Evolutionary conservation across 1,140 invertebrate species (phyloP).

Genomic region (Platyura marginata): DNA sequence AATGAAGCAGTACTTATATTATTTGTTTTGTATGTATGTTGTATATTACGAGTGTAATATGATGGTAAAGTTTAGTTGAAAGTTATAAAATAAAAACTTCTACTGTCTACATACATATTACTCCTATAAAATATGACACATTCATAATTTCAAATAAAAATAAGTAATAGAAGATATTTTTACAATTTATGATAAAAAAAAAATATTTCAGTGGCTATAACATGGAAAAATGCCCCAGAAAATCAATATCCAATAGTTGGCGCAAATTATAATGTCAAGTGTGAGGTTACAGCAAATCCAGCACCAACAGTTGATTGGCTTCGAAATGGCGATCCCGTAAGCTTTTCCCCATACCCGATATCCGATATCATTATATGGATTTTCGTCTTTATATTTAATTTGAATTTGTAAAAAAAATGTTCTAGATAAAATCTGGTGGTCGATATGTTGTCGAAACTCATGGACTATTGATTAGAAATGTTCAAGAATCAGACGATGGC

Average conservation of each 20-base stretch:
- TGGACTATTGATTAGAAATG: conserved; percentile 58
- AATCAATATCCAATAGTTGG: conserved; percentile 67
- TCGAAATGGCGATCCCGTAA: conserved; percentile 47
- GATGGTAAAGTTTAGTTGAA: too few relatives aligned
- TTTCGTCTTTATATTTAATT: neutral
- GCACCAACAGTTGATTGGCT: conserved; percentile 68
- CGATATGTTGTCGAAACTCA: conserved; percentile 56
- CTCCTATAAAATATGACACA: too few relatives aligned
- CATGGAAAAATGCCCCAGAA: conserved; percentile 64
- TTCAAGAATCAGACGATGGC: conserved; percentile 64
- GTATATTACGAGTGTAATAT: too few relatives aligned
- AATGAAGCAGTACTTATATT: too few relatives aligned
- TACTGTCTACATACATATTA: too few relatives aligned
- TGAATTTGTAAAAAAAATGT: too few relatives aligned
- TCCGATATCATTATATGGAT: too few relatives aligned
- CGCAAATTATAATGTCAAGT: conserved; percentile 56
- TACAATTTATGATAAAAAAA: too few relatives aligned
- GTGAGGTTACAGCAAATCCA: conserved; percentile 69
- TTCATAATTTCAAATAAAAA: too few relatives aligned
- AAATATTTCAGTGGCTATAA: conserved; percentile 59
- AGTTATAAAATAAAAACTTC: too few relatives aligned
- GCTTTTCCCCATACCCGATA: conserved; percentile 5
- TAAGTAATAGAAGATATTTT: too few relatives aligned
- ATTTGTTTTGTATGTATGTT: too few relatives aligned
- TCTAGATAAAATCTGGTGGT: conserved; percentile 35